A percentile compares a stretch with the other conserved stretches of the same genome.
Evolutionary conservation across 2,888 invertebrate species (phyloP).

Genomic region (Slavum lentiscoides): DNA sequence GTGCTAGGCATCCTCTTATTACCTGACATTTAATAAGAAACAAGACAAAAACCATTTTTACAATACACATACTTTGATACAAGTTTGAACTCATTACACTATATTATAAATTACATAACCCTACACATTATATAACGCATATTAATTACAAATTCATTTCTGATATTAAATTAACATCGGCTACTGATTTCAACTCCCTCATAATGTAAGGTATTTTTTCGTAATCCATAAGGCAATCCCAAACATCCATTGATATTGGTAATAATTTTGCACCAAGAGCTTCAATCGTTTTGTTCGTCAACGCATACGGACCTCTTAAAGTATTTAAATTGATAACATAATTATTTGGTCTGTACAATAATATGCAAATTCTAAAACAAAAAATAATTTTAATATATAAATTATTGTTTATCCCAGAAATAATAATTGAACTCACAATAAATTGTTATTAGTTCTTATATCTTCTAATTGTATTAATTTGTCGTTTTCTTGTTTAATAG

Average conservation of each 20-base stretch:
- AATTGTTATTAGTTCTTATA: constrained; percentile 6
- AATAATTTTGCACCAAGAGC: constrained; percentile 65
- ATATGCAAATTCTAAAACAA: constrained; percentile 42
- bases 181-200: constrained; percentile 55
- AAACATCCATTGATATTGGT: constrained; percentile 64
- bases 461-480: constrained; percentile 25
- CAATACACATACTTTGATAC: too few relatives aligned
- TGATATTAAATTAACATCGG: neutral
- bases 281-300: constrained; percentile 61
- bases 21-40: too few relatives aligned
- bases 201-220: constrained; percentile 70
- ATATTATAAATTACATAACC: too few relatives aligned
- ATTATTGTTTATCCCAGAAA: neutral
- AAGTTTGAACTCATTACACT: too few relatives aligned
- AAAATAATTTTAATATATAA: constrained; percentile 6
- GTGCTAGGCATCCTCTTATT: too few relatives aligned
- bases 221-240: constrained; percentile 64
- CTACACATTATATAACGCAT: too few relatives aligned
- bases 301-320: constrained; percentile 39
- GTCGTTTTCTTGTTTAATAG: constrained; percentile 6
- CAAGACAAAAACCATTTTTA: too few relatives aligned
- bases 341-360: constrained; percentile 24
- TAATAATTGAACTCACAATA: constrained; percentile 2
- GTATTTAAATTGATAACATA: constrained; percentile 48
- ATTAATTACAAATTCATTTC: neutral